Conservation (phyloP, 2,113 vertebrate species). For the Serinus canaria region DNA sequence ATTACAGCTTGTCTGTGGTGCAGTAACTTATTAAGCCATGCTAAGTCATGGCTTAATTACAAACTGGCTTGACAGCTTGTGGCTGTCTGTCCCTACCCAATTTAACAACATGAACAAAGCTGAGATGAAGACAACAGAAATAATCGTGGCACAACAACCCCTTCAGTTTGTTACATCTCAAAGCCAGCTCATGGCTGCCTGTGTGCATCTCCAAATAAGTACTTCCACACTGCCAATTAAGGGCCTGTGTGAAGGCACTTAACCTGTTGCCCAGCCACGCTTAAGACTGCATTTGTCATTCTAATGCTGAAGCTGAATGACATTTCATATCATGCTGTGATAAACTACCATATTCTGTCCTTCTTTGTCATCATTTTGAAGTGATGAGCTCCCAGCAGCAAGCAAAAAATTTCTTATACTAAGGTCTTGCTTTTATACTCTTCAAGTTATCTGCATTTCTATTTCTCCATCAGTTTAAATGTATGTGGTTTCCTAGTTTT, state of each 20-base stretch:
- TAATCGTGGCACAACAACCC: neutral
- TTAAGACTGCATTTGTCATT: conserved; percentile 5
- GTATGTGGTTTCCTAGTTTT: neutral
- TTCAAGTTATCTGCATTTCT: neutral
- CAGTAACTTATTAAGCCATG: conserved; percentile 41
- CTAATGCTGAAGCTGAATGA: neutral
- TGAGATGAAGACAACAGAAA: conserved; percentile 27
- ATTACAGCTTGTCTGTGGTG: conserved; percentile 3
- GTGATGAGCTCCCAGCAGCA: neutral
- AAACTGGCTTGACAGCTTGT: conserved; percentile 60
- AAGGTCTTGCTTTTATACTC: neutral
- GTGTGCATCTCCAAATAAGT: neutral
- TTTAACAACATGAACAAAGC: conserved; percentile 25
- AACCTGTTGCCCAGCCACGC: conserved; percentile 3
- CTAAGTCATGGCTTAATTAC: conserved; percentile 57
- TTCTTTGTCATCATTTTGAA: neutral
- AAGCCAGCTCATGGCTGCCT: conserved; percentile 20
- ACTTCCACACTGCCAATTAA: conserved; percentile 12
- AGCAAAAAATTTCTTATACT: neutral
- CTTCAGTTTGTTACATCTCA: neutral
- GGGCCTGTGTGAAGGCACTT: neutral
- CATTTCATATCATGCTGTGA: neutral
- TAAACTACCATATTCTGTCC: neutral
- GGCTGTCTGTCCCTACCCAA: conserved; percentile 26
- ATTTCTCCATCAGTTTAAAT: neutral